A percentile compares a stretch with the other conserved stretches of the same genome.
These are phyloP conservation scores for Ianthella basta DNA, from an alignment of 37 sponge, comb jelly and placozoan species.

Conservation along the genomic window DNA sequence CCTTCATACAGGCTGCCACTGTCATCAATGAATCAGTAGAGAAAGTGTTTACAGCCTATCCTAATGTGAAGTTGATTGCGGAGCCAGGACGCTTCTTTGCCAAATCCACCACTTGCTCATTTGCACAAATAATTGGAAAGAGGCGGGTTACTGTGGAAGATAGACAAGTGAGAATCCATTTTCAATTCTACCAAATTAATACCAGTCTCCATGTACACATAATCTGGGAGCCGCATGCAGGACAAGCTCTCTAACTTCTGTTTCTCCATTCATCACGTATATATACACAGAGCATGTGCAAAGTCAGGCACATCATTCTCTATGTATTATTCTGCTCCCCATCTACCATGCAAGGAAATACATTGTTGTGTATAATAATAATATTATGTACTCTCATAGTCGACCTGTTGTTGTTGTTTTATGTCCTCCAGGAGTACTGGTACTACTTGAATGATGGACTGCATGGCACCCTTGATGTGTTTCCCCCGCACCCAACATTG, in stretches of 20 bases:
- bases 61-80: slow-evolving; percentile 75
- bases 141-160: background rate
- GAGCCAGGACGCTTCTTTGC: slow-evolving; percentile 94
- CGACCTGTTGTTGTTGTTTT: background rate
- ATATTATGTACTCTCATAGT: too few relatives aligned
- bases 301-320: too few relatives aligned
- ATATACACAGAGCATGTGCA: too few relatives aligned
- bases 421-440: slow-evolving; percentile 41
- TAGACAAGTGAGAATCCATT: background rate
- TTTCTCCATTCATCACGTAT: too few relatives aligned
- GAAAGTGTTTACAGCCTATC: background rate
- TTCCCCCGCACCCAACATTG: too few relatives aligned
- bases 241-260: too few relatives aligned
- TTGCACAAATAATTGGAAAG: slow-evolving; percentile 72
- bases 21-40: background rate
- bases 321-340: too few relatives aligned
- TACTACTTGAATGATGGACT: slow-evolving; percentile 94
- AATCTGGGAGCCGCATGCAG: too few relatives aligned
- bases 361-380: too few relatives aligned
- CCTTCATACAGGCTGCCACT: slow-evolving; percentile 39
- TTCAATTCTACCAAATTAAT: too few relatives aligned
- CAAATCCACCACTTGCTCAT: slow-evolving; percentile 58
- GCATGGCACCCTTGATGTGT: slow-evolving; percentile 81
- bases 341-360: too few relatives aligned
- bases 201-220: too few relatives aligned